These are phyloP conservation scores for human (Homo sapiens) DNA, from an alignment of 2,113 vertebrate genomes.

Conservation along the genomic window GRCh38 chr19:51032001-51032500, in stretches of 20 bases:
- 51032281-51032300: not conserved
- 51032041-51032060: constrained; percentile 84
- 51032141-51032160: fast-evolving
- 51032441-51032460: not conserved
- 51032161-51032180: no score
- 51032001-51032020: constrained; percentile 89
- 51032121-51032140: constrained; percentile 64
- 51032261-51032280: fast-evolving
- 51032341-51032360: not conserved
- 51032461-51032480: not conserved
- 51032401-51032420: no score
- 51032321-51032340: fast-evolving
- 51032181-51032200: no score
- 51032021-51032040: constrained; percentile 67
- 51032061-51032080: constrained; percentile 83
- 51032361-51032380: not conserved
- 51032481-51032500: not conserved
- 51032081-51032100: constrained; percentile 84
- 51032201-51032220: not conserved
- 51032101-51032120: constrained; percentile 77
- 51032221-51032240: not conserved
- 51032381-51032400: no score
- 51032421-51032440: no score
- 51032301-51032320: not conserved
- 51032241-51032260: not conserved